A percentile compares a stretch with the other conserved stretches of the same genome.
Evolutionary conservation across 2,797 vertebrate species (phyloP).

Genomic region (Crocodylus rhombifer): DNA sequence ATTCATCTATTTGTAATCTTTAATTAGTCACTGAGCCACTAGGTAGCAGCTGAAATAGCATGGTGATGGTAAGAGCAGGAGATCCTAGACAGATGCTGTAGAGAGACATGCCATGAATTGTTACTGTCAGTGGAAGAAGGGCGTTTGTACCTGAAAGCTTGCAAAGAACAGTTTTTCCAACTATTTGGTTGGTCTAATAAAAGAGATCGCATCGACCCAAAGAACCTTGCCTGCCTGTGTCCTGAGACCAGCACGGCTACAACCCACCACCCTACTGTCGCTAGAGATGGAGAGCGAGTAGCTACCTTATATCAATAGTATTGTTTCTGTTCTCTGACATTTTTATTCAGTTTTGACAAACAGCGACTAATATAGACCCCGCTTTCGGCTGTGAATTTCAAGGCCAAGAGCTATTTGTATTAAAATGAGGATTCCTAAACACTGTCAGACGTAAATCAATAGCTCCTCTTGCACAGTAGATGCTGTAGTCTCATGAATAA

Average conservation of each 20-base stretch:
- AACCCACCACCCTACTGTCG: no score
- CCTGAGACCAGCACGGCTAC: no score
- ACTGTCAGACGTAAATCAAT: neutral
- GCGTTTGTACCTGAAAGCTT: no score
- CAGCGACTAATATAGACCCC: neutral
- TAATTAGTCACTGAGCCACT: neutral
- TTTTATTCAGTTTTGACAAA: neutral
- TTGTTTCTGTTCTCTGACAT: neutral
- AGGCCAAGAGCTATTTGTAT: neutral
- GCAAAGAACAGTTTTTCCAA: no score
- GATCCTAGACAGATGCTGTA: neutral
- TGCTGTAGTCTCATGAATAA: rapidly evolving
- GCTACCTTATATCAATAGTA: neutral
- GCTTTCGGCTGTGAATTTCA: neutral
- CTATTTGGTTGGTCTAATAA: no score
- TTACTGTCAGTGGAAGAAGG: neutral
- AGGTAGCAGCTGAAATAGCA: neutral
- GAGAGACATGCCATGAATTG: neutral
- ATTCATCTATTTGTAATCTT: neutral
- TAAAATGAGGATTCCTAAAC: rapidly evolving
- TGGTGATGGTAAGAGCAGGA: neutral
- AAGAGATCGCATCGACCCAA: no score
- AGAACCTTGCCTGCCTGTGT: no score
- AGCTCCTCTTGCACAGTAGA: rapidly evolving
- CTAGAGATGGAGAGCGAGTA: rapidly evolving